Base-by-base conservation (phyloP, 2,113 vertebrate species). In the Myotis davidii region DNA sequence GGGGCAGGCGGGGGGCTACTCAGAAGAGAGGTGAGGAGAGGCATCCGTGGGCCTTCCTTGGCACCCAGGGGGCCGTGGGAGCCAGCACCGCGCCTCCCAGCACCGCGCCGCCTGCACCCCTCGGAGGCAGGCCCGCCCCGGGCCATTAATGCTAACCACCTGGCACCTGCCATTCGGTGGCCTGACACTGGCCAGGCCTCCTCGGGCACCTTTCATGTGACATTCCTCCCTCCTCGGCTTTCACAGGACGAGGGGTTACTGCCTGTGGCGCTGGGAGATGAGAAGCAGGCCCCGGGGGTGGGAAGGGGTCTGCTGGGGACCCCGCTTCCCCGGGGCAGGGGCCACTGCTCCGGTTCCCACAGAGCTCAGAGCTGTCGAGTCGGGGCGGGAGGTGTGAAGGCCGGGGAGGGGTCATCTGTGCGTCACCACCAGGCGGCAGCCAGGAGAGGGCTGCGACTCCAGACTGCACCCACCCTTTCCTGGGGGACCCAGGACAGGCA, bases 131-230 rank as follows among this genome's bases (percentile, higher is more conserved):
- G 37, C 59, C 83, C 70, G 27, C 2, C 52, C 16, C 0, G 79
- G 25, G 69, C 48, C 42, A 52, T 69, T 96, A 94, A 97, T 93
- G 86, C 94, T 89, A 88, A 97, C 96, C 97, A 95, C 95, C 94
- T 96, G 96, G 95, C 86, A 96, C 94, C 85, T 86, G 95, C 95
- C 94, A 88, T 83, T 90, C 50, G 48, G 84, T 91, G 92, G 90
- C 95, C 93, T 97, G 97, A 97, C 14, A 3, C 93, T 94, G 92
- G 94, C 96, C 96, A 97, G 96, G 76, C 96, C 93, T 84, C 90
- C 90, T 67, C 45, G 4, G 94, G 84, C 81, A 91, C 90, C 92
- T 95, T 96, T 97, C 94, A 95, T 94, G 97, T 94, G 96, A 97
- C 90, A 90, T 84, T 92, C 91, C 93, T 94, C 56, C 69, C 85